A percentile compares a stretch with the other conserved stretches of the same genome.
Conservation (phyloP, 2,797 vertebrate genomes). For the Chloroceryle amazona region DNA sequence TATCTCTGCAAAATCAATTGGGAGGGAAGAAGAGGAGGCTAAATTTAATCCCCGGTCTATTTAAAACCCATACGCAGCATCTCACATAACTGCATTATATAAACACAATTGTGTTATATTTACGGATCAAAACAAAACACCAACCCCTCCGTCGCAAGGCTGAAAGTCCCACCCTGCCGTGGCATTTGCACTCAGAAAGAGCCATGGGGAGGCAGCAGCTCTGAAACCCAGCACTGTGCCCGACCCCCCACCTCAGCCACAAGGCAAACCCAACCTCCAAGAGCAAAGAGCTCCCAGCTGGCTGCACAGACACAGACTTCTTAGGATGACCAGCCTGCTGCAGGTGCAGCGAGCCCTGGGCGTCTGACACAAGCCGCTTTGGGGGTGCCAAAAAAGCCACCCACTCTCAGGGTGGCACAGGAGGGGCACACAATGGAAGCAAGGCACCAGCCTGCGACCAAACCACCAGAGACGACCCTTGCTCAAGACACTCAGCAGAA, state of each 20-base stretch:
- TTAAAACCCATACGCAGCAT: conserved; percentile 20
- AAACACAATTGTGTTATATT: conserved; percentile 66
- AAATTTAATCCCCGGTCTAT: conserved; percentile 69
- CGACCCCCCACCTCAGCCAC: neutral
- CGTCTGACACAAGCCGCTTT: neutral
- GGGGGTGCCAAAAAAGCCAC: neutral
- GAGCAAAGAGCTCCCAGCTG: neutral
- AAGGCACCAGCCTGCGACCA: neutral
- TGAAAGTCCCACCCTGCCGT: neutral
- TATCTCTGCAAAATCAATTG: conserved; percentile 58
- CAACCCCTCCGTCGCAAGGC: neutral
- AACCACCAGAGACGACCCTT: fast-evolving
- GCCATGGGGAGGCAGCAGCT: neutral
- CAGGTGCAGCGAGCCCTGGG: neutral
- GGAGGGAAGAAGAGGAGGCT: neutral
- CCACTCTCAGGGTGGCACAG: too few species aligned
- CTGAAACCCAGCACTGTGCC: neutral
- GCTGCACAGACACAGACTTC: fast-evolving
- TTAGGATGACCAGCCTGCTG: fast-evolving
- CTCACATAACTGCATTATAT: neutral
- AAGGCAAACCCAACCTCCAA: neutral
- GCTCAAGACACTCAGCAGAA: neutral
- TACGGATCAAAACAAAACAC: conserved; percentile 40
- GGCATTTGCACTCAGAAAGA: neutral
- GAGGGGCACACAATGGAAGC: neutral